A percentile compares a stretch with the other conserved stretches of the same genome.
Evolutionary conservation across 2,113 vertebrate species (phyloP).

Genomic region (Pungitius pungitius): DNA sequence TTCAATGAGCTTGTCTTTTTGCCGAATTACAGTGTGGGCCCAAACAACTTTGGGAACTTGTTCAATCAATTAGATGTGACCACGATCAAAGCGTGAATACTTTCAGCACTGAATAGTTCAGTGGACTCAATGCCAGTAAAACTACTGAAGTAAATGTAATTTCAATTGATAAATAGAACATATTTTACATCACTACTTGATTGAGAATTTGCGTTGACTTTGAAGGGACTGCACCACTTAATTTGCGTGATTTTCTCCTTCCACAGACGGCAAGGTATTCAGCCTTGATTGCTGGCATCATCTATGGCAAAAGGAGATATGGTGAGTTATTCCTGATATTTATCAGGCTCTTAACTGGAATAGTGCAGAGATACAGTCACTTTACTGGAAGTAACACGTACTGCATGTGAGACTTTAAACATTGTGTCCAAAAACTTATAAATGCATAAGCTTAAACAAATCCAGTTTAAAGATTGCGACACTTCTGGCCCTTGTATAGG

Average conservation of each 20-base stretch:
- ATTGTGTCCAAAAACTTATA: background rate
- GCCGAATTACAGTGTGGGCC: background rate
- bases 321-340: slow-evolving; percentile 79
- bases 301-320: slow-evolving; percentile 91
- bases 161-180: background rate
- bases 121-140: background rate
- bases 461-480: background rate
- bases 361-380: background rate
- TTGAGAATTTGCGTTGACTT: background rate
- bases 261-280: slow-evolving; percentile 90
- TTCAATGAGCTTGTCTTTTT: background rate
- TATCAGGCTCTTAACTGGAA: background rate
- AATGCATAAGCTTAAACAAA: background rate
- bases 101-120: background rate
- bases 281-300: slow-evolving; percentile 86
- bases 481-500: background rate
- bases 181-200: background rate
- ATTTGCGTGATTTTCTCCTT: background rate
- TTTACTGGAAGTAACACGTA: background rate
- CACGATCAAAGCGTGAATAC: background rate
- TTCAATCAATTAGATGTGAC: background rate
- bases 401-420: background rate
- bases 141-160: background rate
- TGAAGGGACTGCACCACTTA: background rate
- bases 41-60: background rate